These are phyloP conservation scores for Colaptes auratus DNA, from an alignment of 2,113 vertebrate species.

Conservation along the genomic window DNA sequence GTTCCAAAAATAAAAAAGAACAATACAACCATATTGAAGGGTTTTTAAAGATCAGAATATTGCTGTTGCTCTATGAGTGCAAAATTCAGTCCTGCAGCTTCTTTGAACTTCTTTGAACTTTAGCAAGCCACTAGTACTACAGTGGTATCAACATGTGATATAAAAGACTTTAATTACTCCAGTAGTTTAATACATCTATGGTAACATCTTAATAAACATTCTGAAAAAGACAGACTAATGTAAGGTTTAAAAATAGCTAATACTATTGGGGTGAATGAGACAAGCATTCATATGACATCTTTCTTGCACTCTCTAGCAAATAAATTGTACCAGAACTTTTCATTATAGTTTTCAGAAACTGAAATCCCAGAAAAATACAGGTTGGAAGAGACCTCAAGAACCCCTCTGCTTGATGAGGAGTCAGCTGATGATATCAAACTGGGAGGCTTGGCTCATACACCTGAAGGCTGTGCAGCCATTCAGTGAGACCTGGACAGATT, in stretches of 20 bases:
- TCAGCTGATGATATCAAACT: background rate
- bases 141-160: background rate
- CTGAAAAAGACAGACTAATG: background rate
- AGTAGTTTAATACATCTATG: background rate
- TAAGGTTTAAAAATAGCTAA: background rate
- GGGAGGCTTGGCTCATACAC: too few relatives aligned
- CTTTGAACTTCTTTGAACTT: background rate
- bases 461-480: too few relatives aligned
- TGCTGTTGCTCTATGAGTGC: background rate
- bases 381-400: background rate
- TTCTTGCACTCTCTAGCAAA: background rate
- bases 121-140: background rate
- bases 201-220: background rate
- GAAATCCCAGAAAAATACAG: background rate
- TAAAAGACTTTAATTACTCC: background rate
- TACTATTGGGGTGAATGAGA: background rate
- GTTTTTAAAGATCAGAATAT: background rate
- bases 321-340: background rate
- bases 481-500: too few relatives aligned
- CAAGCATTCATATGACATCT: background rate
- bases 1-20: background rate
- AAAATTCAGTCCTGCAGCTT: background rate
- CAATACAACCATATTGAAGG: background rate
- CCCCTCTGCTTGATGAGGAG: background rate
- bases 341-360: background rate